A percentile compares a stretch with the other conserved stretches of the same genome.
Conservation (phyloP, 2,113 vertebrate species). For the Miniopterus natalensis region DNA sequence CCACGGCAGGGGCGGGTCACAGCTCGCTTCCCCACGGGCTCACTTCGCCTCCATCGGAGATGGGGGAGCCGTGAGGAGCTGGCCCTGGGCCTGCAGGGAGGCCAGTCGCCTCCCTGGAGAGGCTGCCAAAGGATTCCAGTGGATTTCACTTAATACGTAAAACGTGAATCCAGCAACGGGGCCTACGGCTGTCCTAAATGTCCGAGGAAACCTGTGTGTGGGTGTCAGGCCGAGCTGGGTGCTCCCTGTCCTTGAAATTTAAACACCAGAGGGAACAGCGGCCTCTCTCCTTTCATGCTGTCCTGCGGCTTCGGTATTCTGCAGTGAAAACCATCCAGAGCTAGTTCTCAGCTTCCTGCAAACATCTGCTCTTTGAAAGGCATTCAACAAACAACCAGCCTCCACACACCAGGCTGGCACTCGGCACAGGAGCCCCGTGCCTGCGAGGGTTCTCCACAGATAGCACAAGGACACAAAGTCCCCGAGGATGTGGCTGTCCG, state of each 20-base stretch:
- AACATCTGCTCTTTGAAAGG: background rate
- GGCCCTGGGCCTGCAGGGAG: background rate
- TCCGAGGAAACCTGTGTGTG: background rate
- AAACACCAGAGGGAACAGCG: background rate
- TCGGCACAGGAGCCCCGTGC: fast-evolving
- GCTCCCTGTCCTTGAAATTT: background rate
- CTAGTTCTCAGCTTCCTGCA: background rate
- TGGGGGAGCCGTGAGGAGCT: background rate
- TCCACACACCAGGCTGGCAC: background rate
- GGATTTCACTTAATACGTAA: background rate
- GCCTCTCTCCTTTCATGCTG: background rate
- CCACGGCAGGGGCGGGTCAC: background rate
- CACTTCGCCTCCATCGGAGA: fast-evolving
- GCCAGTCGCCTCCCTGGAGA: background rate
- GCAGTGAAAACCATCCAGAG: too few relatives aligned
- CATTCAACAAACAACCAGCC: background rate
- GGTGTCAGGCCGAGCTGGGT: fast-evolving
- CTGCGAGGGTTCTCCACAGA: fast-evolving
- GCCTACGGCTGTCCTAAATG: background rate
- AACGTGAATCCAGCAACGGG: fast-evolving
- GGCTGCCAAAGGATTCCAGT: background rate
- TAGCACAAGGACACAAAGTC: background rate
- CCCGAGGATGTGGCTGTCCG: background rate
- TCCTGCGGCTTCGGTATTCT: background rate
- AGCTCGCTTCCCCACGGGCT: fast-evolving